phyloP scores from a whole-genome alignment of 2,888 invertebrate species.

The Ectropis crepuscularia region DNA sequence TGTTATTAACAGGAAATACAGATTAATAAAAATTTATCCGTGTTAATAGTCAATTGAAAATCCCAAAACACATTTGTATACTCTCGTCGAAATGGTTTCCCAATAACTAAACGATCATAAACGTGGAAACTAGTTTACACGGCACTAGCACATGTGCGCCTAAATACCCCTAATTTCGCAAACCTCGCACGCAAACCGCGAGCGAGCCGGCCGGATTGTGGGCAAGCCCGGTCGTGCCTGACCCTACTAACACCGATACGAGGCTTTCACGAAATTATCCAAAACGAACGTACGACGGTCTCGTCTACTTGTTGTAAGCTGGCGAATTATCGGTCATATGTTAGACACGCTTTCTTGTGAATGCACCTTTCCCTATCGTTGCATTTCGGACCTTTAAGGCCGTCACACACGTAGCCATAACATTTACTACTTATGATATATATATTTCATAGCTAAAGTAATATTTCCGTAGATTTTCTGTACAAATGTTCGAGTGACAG shows the following conservation, averaged over 20 bases:
- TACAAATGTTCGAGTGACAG: no score
- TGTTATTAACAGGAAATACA: no score
- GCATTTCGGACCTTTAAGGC: not conserved
- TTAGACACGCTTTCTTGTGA: not conserved
- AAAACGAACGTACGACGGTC: conserved; percentile 10
- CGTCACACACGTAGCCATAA: not conserved
- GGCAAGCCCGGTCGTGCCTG: conserved; percentile 20
- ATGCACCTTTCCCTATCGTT: not conserved
- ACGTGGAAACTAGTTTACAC: not conserved
- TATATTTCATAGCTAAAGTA: no score
- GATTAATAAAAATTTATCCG: no score
- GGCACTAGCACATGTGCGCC: conserved; percentile 1
- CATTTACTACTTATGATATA: not conserved
- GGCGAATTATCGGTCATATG: conserved; percentile 5
- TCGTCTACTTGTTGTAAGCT: conserved; percentile 9
- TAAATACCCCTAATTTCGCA: conserved; percentile 23
- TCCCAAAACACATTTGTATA: no score
- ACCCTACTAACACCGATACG: conserved; percentile 33
- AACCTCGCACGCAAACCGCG: conserved; percentile 22
- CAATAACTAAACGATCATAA: not conserved
- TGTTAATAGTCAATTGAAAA: no score
- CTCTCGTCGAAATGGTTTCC: no score
- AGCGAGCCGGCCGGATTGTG: conserved; percentile 2
- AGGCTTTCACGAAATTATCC: conserved; percentile 31
- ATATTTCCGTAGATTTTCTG: no score